Evolutionary conservation across 2,113 vertebrate species (phyloP), one percentile per base, ranked within the genome.

Genomic region (Lampris incognitus): DNA sequence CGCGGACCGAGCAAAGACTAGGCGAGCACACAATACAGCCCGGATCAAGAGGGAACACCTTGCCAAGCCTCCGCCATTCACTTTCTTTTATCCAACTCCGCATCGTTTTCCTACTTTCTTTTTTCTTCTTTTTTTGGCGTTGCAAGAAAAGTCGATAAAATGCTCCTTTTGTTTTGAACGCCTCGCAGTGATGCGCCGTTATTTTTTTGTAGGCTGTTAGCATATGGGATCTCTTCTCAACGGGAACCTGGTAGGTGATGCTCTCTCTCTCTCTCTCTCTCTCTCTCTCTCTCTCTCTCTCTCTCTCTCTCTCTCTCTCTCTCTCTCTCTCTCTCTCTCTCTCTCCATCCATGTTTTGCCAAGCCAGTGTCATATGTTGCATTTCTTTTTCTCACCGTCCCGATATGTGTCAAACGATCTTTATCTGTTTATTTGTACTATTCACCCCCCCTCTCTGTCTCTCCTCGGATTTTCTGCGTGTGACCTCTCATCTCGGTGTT

Each of bases 181-280:
- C 88, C 86, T 86, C 74, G 89, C 93, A 67, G 93, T 95, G 93
- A 97, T 97, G 97, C 95, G 93, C 94, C 93, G 95, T 94, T 92
- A 92, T 95, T 91, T 95, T 93, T 94, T 95, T 93, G 92, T 96
- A 93, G 94, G 91, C 95, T 95, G 94, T 91, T 94, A 96, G 94
- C 95, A 95, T 95, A 96, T 95, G 94, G 94, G 94, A 94, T 93
- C 95, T 94, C 92, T 94, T 95, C 94, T 94, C 95, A 92, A 92
- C 95, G 90, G 95, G 95, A 96, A 92, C 92, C 96, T 92, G 97
- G 96, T 98, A 98, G 96, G 96, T 97, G 94, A 96, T 95, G 88
- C 91, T 85, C 88, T 81, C 6, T n/a, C 37, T 8, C 36, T 6
- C 41, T 41, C 42, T 0, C 37, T 42, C 3, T 42, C 44, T 36